Evolutionary conservation across 1,140 invertebrate genomes (phyloP).

Genomic region (Monochamus saltuarius): DNA sequence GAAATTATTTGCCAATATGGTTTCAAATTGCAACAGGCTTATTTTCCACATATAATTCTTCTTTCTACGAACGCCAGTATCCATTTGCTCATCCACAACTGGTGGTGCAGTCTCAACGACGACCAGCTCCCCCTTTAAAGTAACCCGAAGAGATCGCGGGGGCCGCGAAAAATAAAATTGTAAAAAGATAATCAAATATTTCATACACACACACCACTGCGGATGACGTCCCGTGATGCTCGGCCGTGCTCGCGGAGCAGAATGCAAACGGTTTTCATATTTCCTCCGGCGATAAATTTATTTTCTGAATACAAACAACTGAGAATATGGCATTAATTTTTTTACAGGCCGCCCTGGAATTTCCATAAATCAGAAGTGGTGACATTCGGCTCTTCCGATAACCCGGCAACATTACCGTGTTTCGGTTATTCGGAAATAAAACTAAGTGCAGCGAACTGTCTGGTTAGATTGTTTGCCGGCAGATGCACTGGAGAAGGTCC

Average conservation of each 20-base stretch:
- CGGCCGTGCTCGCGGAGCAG: constrained; percentile 23
- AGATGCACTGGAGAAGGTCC: no score
- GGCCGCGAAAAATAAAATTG: constrained; percentile 2
- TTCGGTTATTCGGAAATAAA: no score
- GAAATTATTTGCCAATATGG: no score
- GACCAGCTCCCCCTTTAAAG: no score
- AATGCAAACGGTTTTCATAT: constrained; percentile 33
- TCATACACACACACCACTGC: constrained; percentile 20
- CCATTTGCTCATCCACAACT: no score
- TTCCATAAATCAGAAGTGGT: constrained; percentile 31
- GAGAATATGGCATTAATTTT: constrained; percentile 37
- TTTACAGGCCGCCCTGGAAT: constrained; percentile 29
- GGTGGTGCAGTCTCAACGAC: no score
- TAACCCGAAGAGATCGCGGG: neutral
- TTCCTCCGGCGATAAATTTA: constrained; percentile 34
- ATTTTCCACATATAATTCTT: no score
- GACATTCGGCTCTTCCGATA: constrained; percentile 34
- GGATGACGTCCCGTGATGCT: constrained; percentile 18
- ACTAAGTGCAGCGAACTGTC: no score
- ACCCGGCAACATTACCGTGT: constrained; percentile 6
- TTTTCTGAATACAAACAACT: constrained; percentile 35
- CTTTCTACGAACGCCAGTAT: no score
- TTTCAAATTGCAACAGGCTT: no score
- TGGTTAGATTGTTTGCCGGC: no score
- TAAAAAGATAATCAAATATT: constrained; percentile 14